phyloP scores from a whole-genome alignment of 1,140 invertebrate genomes.

The Drosophila tani region DNA sequence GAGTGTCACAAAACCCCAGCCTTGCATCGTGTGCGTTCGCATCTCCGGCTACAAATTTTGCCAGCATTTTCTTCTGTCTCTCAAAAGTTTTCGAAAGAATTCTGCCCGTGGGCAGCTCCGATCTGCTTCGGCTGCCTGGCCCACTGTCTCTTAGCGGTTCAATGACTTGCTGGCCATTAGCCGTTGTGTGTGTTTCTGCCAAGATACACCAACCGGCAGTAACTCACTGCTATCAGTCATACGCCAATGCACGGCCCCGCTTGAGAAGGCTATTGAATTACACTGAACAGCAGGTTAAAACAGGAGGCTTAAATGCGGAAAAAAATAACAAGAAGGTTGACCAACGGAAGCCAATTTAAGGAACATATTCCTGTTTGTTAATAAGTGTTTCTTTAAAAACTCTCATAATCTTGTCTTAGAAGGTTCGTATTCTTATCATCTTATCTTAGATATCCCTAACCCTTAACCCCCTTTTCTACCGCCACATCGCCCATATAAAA shows the following conservation, averaged over 20 bases:
- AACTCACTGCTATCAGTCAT: conserved; percentile 77
- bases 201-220: conserved; percentile 55
- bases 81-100: conserved; percentile 23
- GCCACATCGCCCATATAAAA: conserved; percentile 21
- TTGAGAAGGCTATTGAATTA: conserved; percentile 68
- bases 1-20: conserved; percentile 7
- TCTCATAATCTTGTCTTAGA: conserved; percentile 3
- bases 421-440: conserved; percentile 10
- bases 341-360: not conserved
- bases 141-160: conserved; percentile 55
- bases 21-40: conserved; percentile 40
- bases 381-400: too few relatives aligned
- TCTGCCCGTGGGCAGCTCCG: conserved; percentile 25
- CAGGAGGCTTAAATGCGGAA: not conserved
- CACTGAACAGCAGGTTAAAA: conserved; percentile 51
- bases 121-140: conserved; percentile 29
- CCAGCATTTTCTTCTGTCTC: conserved; percentile 3
- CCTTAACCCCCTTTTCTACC: conserved; percentile 18
- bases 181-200: conserved; percentile 40
- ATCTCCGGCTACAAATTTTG: conserved; percentile 1
- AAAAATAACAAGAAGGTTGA: not conserved
- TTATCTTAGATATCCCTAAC: conserved; percentile 16
- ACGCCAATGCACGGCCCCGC: conserved; percentile 67
- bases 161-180: conserved; percentile 72
- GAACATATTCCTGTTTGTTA: not conserved